phyloP scores from a whole-genome alignment of 2,888 invertebrate species.

The Globia sparganii region DNA sequence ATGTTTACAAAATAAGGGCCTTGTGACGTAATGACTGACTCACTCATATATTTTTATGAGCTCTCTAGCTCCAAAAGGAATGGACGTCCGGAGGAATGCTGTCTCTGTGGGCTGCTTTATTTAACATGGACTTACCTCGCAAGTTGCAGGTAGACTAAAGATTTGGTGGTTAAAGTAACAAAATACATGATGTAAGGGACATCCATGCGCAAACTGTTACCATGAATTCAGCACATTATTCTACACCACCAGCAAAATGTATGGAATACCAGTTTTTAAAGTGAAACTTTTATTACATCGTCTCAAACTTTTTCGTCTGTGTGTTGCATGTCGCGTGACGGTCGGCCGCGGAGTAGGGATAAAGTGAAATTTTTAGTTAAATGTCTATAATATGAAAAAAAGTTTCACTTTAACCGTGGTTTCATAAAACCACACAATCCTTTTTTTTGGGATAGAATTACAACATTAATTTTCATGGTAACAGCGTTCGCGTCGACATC shows the following conservation, averaged over 20 bases:
- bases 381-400: no score
- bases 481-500: neutral
- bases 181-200: neutral
- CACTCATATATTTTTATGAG: slow-evolving; percentile 41
- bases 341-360: no score
- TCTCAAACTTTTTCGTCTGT: no score
- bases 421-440: no score
- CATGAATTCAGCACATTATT: no score
- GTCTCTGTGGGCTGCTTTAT: slow-evolving; percentile 38
- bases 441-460: no score
- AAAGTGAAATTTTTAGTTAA: no score
- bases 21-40: slow-evolving; percentile 45
- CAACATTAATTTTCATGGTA: neutral
- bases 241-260: neutral
- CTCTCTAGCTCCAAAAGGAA: slow-evolving; percentile 33
- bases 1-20: slow-evolving; percentile 16
- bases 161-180: neutral
- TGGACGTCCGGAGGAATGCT: slow-evolving; percentile 40
- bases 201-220: neutral
- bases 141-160: slow-evolving; percentile 12
- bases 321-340: no score
- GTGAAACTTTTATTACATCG: no score
- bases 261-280: neutral
- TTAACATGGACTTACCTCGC: slow-evolving; percentile 11
- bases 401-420: no score